Percentiles rank a stretch among this genome's conserved stretches.
Conservation (phyloP, 2,797 vertebrate species). For the Triplophysa yarkandensis region DNA sequence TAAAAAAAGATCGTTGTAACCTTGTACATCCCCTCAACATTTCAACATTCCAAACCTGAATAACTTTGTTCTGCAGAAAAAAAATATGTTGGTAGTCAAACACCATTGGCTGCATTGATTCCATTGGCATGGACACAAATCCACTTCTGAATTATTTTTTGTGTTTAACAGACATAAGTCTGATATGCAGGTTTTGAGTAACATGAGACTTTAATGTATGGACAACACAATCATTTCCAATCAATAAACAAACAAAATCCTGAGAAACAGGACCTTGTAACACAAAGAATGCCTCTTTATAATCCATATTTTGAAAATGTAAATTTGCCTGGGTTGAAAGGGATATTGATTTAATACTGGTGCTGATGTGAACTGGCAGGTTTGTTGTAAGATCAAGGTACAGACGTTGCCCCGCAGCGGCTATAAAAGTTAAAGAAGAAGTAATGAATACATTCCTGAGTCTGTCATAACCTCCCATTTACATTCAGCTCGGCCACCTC, state of each 20-base stretch:
- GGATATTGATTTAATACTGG: constrained; percentile 49
- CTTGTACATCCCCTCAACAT: too few relatives aligned
- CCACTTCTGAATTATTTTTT: too few relatives aligned
- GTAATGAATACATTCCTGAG: constrained; percentile 44
- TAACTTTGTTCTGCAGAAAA: too few relatives aligned
- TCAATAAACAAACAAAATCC: neutral
- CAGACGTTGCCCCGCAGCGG: constrained; percentile 31
- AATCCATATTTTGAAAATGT: constrained; percentile 1
- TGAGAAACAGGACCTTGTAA: neutral
- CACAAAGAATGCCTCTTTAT: constrained; percentile 1
- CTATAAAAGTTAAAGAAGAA: constrained; percentile 27
- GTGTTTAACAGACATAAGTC: too few relatives aligned
- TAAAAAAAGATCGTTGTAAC: too few relatives aligned
- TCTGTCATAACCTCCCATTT: constrained; percentile 21
- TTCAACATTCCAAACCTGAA: too few relatives aligned
- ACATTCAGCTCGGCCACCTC: neutral
- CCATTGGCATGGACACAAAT: too few relatives aligned
- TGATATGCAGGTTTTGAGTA: neutral
- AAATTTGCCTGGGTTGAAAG: constrained; percentile 24
- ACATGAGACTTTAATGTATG: neutral
- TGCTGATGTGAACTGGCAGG: constrained; percentile 57
- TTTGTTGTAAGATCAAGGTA: constrained; percentile 59
- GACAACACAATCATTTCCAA: neutral
- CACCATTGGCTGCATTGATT: too few relatives aligned
- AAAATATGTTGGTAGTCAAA: too few relatives aligned